phyloP scores from a whole-genome alignment of 1,140 invertebrate genomes.

The Drosophila teissieri region DNA sequence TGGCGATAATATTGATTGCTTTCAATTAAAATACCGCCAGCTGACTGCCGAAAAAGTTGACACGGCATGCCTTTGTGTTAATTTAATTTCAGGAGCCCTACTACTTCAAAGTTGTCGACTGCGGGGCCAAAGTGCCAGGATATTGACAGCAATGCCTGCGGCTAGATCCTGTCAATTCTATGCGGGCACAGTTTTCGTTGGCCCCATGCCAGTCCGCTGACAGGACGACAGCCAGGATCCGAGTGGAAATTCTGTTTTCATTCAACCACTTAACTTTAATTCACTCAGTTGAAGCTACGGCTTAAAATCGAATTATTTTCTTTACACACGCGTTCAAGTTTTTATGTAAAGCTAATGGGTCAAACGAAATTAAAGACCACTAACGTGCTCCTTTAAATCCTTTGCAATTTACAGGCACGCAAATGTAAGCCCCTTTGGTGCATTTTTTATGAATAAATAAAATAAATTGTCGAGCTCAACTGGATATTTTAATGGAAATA shows the following conservation, averaged over 20 bases:
- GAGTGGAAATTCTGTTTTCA: conserved; percentile 23
- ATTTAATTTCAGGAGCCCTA: conserved; percentile 63
- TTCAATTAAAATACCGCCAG: conserved; percentile 78
- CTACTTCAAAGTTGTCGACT: conserved; percentile 73
- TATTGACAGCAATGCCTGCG: conserved; percentile 42
- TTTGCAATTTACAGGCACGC: background rate
- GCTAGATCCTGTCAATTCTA: conserved; percentile 55
- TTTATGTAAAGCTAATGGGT: background rate
- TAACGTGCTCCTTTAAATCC: background rate
- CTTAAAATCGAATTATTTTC: conserved; percentile 55
- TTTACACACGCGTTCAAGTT: background rate
- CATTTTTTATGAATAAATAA: background rate
- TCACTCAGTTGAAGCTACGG: conserved; percentile 7
- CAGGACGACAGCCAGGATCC: conserved; percentile 14
- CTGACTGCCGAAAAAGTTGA: conserved; percentile 62
- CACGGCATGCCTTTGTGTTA: conserved; percentile 72
- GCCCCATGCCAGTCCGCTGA: conserved; percentile 36
- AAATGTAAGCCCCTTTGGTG: background rate
- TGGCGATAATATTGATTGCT: conserved; percentile 65
- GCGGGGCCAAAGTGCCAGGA: conserved; percentile 9
- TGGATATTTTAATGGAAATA: too few relatives aligned
- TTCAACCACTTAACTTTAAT: conserved; percentile 46
- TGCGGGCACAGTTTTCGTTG: conserved; percentile 43
- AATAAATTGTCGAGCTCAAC: background rate
- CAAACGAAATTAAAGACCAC: background rate